Conservation (phyloP, 2,888 invertebrate species). For the Dugesia japonica region DNA sequence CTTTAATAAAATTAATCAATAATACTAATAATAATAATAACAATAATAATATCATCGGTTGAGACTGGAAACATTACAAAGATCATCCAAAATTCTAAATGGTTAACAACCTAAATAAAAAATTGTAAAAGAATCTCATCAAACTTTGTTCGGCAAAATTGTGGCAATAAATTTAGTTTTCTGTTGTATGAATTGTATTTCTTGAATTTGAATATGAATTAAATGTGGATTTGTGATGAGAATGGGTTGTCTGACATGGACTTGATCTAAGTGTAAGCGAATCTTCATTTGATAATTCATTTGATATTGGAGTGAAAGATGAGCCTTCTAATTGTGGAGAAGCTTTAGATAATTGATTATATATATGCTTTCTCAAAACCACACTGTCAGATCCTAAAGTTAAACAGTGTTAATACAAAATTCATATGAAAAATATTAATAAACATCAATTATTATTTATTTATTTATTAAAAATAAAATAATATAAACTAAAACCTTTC, state of each 20-base stretch:
- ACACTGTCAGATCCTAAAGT: not conserved
- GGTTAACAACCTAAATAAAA: not conserved
- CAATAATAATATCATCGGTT: not conserved
- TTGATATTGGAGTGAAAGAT: not conserved
- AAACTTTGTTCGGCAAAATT: not conserved
- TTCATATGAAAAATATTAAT: too few species aligned
- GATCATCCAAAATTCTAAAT: not conserved
- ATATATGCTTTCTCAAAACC: not conserved
- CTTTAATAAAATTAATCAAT: not conserved
- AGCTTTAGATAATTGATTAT: not conserved
- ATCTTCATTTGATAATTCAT: not conserved
- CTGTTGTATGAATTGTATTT: not conserved
- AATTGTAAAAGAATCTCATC: too few species aligned
- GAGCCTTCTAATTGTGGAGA: not conserved
- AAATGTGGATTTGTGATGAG: not conserved
- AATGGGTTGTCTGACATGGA: not conserved
- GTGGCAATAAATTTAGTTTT: slow-evolving; percentile 1
- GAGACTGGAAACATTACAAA: slow-evolving; percentile 9
- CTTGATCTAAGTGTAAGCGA: not conserved
- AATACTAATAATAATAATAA: not conserved
- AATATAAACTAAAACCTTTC: too few species aligned
- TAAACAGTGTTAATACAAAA: too few species aligned
- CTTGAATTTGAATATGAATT: not conserved
- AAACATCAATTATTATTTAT: too few species aligned
- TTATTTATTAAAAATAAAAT: too few species aligned